A percentile compares a stretch with the other conserved stretches of the same genome.
phyloP scores from a whole-genome alignment of 2,113 vertebrate genomes.

The Grallaria varia region DNA sequence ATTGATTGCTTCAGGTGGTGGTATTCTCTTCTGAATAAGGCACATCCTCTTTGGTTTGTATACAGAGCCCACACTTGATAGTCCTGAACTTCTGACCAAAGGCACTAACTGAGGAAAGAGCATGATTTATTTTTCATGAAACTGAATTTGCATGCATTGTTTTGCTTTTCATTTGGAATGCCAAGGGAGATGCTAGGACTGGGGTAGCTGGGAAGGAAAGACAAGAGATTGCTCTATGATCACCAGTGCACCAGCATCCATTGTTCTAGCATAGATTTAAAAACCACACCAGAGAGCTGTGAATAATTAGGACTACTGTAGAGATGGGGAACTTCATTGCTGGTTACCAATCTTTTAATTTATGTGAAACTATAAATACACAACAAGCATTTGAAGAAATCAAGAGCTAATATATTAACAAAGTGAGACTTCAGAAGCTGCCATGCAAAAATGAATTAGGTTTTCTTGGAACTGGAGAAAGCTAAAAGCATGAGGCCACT shows the following conservation, averaged over 20 bases:
- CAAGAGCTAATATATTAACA: background rate
- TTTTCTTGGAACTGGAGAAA: background rate
- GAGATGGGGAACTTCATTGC: background rate
- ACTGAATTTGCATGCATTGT: background rate
- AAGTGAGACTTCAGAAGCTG: background rate
- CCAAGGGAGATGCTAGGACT: background rate
- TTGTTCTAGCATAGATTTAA: background rate
- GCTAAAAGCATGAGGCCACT: background rate
- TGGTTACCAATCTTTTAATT: background rate
- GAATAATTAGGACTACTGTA: background rate
- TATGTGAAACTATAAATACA: background rate
- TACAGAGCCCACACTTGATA: background rate
- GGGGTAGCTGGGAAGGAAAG: background rate
- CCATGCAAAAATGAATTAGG: background rate
- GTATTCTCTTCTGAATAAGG: background rate
- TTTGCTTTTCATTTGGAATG: background rate
- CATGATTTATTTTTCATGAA: background rate
- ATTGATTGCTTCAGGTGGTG: background rate
- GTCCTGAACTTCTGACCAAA: background rate
- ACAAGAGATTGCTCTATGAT: background rate
- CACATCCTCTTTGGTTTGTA: rapidly evolving
- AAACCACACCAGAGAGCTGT: background rate
- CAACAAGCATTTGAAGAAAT: background rate
- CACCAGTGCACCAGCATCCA: background rate
- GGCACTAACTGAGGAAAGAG: background rate